phyloP scores from a whole-genome alignment of 2,888 invertebrate species.

The Thelaira solivaga region DNA sequence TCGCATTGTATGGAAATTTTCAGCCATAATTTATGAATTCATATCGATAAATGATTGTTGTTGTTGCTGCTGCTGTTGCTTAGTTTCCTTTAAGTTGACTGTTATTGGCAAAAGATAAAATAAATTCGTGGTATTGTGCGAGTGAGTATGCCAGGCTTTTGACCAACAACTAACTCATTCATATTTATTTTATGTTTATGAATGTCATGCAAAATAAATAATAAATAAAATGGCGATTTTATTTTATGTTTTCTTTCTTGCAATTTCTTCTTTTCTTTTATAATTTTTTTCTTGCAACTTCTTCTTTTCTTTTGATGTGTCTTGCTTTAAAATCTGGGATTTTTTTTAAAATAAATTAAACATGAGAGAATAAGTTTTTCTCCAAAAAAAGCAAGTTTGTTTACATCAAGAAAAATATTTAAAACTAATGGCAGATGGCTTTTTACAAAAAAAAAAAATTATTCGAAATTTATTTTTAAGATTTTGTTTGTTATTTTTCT shows the following conservation, averaged over 20 bases:
- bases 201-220: neutral
- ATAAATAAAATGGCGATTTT: slow-evolving; percentile 34
- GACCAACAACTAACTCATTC: slow-evolving; percentile 22
- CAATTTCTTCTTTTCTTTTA: too few relatives aligned
- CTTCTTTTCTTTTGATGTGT: neutral
- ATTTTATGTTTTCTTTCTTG: neutral
- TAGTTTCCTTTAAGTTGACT: slow-evolving; percentile 17
- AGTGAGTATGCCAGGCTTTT: slow-evolving; percentile 27
- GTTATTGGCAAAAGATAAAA: slow-evolving; percentile 43
- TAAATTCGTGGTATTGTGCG: slow-evolving; percentile 49
- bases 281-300: too few relatives aligned
- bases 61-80: neutral
- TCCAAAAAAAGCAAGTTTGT: slow-evolving; percentile 1
- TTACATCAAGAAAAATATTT: neutral
- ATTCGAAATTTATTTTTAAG: too few relatives aligned
- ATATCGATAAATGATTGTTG: slow-evolving; percentile 54
- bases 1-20: slow-evolving; percentile 55
- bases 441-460: too few relatives aligned
- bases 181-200: slow-evolving; percentile 37
- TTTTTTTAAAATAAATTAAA: neutral
- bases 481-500: too few relatives aligned
- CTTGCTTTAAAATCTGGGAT: neutral
- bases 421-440: too few relatives aligned
- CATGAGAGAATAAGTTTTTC: neutral
- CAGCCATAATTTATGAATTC: slow-evolving; percentile 61